A percentile compares a stretch with the other conserved stretches of the same genome.
Conservation (phyloP, 2,113 vertebrate species). For the Litocranius walleri region DNA sequence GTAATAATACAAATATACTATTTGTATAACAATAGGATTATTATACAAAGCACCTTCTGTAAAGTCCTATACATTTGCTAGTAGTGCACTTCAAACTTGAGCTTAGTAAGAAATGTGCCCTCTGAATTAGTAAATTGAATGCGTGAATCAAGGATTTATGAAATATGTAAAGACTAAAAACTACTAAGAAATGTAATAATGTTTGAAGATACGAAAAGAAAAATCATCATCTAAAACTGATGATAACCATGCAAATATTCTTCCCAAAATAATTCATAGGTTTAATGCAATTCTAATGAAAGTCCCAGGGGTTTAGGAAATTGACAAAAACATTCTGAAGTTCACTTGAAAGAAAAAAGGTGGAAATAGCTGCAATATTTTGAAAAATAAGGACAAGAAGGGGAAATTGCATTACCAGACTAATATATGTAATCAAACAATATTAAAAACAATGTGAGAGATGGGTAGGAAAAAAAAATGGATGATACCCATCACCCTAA, state of each 20-base stretch:
- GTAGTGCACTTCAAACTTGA: background rate
- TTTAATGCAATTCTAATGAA: background rate
- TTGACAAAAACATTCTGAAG: background rate
- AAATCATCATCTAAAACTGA: background rate
- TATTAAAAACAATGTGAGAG: background rate
- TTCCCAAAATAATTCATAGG: background rate
- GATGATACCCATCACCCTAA: background rate
- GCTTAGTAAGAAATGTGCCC: background rate
- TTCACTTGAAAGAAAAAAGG: background rate
- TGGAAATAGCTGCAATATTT: background rate
- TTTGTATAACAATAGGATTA: background rate
- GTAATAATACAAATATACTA: background rate
- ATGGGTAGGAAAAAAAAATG: background rate
- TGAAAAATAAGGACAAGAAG: background rate
- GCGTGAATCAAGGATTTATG: background rate
- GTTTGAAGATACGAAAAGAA: background rate
- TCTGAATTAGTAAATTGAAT: background rate
- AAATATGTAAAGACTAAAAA: background rate
- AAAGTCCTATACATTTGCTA: background rate
- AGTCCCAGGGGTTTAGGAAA: background rate
- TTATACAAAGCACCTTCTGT: background rate
- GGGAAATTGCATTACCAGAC: background rate
- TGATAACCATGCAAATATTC: conserved; percentile 15
- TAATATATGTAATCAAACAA: background rate
- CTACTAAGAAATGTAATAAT: background rate